These are phyloP conservation scores for Polyergus mexicanus DNA, from an alignment of 1,140 invertebrate genomes.

Conservation along the genomic window DNA sequence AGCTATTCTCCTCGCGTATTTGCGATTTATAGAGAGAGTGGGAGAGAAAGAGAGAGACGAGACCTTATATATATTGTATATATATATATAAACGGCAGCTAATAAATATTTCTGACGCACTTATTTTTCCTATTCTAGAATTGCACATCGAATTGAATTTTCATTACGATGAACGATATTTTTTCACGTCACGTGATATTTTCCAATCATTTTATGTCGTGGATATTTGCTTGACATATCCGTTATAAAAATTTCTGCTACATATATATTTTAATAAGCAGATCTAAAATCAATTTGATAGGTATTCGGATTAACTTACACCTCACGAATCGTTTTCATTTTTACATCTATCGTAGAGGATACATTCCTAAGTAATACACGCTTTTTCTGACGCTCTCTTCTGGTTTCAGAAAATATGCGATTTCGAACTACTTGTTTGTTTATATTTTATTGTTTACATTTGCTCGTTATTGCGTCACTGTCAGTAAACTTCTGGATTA, in stretches of 20 bases:
- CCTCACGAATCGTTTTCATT: too few relatives aligned
- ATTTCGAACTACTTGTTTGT: too few relatives aligned
- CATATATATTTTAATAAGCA: background rate
- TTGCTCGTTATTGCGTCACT: too few relatives aligned
- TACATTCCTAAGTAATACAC: too few relatives aligned
- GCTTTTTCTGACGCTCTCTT: too few relatives aligned
- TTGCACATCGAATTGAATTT: slow-evolving; percentile 15
- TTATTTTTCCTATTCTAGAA: background rate
- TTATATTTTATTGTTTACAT: too few relatives aligned
- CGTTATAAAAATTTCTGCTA: background rate
- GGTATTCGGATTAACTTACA: too few relatives aligned
- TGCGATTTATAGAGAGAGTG: background rate
- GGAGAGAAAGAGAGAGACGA: background rate
- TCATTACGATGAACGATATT: background rate
- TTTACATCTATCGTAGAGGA: too few relatives aligned
- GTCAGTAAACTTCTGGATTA: too few relatives aligned
- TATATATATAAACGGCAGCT: background rate
- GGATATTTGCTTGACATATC: background rate
- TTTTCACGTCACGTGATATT: background rate
- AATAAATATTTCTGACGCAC: slow-evolving; percentile 38
- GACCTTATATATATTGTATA: background rate
- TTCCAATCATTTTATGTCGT: background rate
- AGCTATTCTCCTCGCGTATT: background rate
- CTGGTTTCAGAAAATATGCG: too few relatives aligned
- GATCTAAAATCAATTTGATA: background rate